Evolutionary conservation across 2,113 vertebrate species (phyloP).

Genomic region (Dicrurus megarhynchus): DNA sequence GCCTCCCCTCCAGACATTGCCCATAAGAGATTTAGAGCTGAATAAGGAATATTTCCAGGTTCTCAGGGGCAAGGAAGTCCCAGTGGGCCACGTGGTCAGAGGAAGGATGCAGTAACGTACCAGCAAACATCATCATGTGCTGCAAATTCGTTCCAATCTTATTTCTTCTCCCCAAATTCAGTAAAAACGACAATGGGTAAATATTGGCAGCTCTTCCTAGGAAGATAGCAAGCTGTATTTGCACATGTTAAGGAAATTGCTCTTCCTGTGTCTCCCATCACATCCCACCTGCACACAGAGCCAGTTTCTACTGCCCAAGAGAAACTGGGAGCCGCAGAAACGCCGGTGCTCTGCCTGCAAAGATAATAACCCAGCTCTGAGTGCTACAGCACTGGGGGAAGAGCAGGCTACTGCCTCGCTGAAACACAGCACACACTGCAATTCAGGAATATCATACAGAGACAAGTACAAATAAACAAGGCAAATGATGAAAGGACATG

Average conservation of each 20-base stretch:
- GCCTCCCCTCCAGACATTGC: background rate
- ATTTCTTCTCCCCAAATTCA: conserved; percentile 94
- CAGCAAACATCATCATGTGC: conserved; percentile 99
- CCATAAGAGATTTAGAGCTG: background rate
- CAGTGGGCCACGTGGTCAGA: background rate
- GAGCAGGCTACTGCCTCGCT: background rate
- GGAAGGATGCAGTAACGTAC: conserved; percentile 58
- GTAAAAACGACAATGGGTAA: conserved; percentile 95
- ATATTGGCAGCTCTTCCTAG: conserved; percentile 98
- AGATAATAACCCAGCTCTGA: background rate
- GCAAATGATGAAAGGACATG: background rate
- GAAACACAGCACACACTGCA: background rate
- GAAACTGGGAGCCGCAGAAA: background rate
- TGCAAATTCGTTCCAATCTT: conserved; percentile 95
- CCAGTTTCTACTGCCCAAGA: background rate
- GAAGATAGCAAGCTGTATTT: conserved; percentile 89
- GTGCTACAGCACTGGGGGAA: background rate
- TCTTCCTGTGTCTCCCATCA: background rate
- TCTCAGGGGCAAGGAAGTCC: background rate
- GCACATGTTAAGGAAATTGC: conserved; percentile 75
- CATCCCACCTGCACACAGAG: background rate
- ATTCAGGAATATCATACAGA: background rate
- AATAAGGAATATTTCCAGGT: background rate
- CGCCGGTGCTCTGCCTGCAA: rapidly evolving
- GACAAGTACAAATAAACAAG: background rate